Percentiles rank a stretch among this genome's conserved stretches.
Conservation (phyloP, 2,888 invertebrate genomes). For the Ethmia dodecea region DNA sequence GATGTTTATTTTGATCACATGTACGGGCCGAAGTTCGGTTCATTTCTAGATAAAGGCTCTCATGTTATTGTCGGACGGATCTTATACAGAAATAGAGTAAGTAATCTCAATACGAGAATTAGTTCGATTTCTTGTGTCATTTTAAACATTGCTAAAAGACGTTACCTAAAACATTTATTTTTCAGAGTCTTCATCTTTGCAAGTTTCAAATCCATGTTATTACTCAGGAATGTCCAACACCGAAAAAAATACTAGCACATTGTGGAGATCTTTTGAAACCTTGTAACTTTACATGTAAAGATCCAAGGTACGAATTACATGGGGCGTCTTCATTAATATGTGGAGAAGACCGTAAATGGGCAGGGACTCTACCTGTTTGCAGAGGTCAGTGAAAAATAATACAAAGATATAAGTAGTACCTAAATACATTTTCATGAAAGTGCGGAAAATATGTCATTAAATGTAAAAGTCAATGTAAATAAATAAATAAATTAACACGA, state of each 20-base stretch:
- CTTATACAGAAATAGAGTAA: conserved; percentile 43
- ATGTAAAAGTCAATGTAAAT: background rate
- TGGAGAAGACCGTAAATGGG: conserved; percentile 52
- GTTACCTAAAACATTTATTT: too few species aligned
- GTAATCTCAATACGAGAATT: conserved; percentile 13
- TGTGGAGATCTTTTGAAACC: conserved; percentile 41
- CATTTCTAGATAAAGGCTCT: conserved; percentile 52
- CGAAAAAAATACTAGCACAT: conserved; percentile 45
- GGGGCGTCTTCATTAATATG: conserved; percentile 42
- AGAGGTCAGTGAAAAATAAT: conserved; percentile 41
- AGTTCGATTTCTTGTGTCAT: background rate
- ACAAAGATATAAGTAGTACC: too few species aligned
- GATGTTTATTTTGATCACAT: conserved; percentile 43
- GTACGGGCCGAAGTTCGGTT: conserved; percentile 61
- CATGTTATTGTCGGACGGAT: conserved; percentile 55
- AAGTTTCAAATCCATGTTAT: conserved; percentile 63
- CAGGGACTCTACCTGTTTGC: conserved; percentile 52
- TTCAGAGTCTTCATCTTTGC: conserved; percentile 56
- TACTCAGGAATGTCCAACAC: conserved; percentile 50
- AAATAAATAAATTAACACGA: background rate
- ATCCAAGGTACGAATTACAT: conserved; percentile 37
- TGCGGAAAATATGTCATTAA: background rate
- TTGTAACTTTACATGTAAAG: conserved; percentile 58
- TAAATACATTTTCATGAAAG: too few species aligned
- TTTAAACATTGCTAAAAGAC: too few species aligned